Percentiles rank a stretch among this genome's conserved stretches.
These are phyloP conservation scores for Drosophila bifasciata DNA, from an alignment of 1,140 invertebrate genomes.

Conservation along the genomic window DNA sequence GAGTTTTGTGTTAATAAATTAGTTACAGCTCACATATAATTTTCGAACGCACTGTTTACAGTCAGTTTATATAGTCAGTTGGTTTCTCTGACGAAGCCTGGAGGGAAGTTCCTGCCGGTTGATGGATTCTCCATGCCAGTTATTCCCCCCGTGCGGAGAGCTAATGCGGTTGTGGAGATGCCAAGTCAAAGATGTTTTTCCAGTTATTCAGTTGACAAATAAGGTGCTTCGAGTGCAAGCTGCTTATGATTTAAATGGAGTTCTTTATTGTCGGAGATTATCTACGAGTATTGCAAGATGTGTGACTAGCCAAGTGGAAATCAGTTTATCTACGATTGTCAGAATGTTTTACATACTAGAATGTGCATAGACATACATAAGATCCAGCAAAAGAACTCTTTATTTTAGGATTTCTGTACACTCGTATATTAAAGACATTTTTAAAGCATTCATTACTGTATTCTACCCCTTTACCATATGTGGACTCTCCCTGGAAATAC, in stretches of 20 bases:
- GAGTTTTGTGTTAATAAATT: too few relatives aligned
- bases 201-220: slow-evolving; percentile 51
- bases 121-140: neutral
- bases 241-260: slow-evolving; percentile 50
- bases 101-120: slow-evolving; percentile 12
- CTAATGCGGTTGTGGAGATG: slow-evolving; percentile 45
- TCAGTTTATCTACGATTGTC: neutral
- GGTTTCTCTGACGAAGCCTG: slow-evolving; percentile 15
- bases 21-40: too few relatives aligned
- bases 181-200: slow-evolving; percentile 58
- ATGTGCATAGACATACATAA: too few relatives aligned
- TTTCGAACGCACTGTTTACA: slow-evolving; percentile 12
- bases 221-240: slow-evolving; percentile 46
- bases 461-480: neutral
- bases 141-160: neutral
- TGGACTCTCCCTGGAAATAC: slow-evolving; percentile 1
- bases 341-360: neutral
- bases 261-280: slow-evolving; percentile 37
- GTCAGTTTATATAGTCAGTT: slow-evolving; percentile 37
- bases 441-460: neutral
- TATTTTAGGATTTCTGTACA: too few relatives aligned
- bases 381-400: too few relatives aligned
- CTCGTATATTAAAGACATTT: too few relatives aligned
- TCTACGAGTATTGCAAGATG: neutral
- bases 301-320: slow-evolving; percentile 20